phyloP scores from a whole-genome alignment of 2,113 vertebrate genomes.

The Protobothrops mucrosquamatus region DNA sequence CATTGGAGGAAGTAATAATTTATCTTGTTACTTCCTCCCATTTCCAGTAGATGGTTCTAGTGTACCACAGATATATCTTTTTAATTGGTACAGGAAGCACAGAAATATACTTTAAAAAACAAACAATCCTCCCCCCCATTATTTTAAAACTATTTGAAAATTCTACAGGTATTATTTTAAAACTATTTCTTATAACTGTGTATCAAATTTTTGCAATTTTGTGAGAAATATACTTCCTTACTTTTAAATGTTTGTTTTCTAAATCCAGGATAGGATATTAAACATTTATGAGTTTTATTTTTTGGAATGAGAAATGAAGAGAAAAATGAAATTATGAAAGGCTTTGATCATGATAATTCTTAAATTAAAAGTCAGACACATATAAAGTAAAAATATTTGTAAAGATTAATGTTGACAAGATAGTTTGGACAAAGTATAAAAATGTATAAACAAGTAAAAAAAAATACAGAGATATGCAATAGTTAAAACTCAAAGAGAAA shows the following conservation, averaged over 20 bases:
- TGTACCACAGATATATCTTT: background rate
- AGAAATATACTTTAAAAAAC: background rate
- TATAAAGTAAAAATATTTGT: background rate
- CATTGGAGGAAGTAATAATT: background rate
- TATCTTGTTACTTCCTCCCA: conserved; percentile 2
- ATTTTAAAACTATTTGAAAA: background rate
- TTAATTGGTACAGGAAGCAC: background rate
- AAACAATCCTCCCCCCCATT: background rate
- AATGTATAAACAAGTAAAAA: background rate
- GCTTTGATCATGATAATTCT: background rate
- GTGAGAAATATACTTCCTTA: background rate
- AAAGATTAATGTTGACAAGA: background rate
- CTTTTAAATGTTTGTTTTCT: background rate
- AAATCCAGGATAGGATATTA: background rate
- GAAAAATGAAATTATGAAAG: background rate
- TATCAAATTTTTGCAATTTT: background rate
- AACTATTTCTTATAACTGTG: background rate
- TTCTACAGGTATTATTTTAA: background rate
- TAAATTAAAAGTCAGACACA: background rate
- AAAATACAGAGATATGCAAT: background rate
- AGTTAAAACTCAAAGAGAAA: background rate
- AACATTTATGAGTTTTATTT: background rate
- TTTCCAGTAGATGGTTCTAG: conserved; percentile 25
- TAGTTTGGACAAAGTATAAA: background rate
- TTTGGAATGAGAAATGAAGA: background rate